A percentile compares a stretch with the other conserved stretches of the same genome.
These are phyloP conservation scores for Oscheius sp. DNA, from an alignment of 2,888 invertebrate species.

Conservation along the genomic window DNA sequence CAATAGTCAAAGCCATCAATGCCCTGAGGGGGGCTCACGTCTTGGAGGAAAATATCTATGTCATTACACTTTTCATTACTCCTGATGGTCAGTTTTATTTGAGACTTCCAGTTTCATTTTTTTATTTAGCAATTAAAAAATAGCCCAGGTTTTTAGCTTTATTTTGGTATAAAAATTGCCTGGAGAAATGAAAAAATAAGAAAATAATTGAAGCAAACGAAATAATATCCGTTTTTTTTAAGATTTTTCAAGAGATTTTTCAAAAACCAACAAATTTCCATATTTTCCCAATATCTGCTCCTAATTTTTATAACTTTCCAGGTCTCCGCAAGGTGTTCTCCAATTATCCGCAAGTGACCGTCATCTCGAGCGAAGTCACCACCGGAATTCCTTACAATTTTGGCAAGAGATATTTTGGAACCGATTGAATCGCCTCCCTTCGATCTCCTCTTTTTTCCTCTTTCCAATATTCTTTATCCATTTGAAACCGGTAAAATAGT, in stretches of 20 bases:
- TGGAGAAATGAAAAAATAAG: not conserved
- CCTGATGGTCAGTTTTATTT: conserved; percentile 76
- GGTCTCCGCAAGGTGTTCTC: conserved; percentile 67
- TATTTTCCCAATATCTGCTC: not conserved
- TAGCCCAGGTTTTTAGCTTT: not conserved
- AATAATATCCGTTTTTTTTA: not conserved
- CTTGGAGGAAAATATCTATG: conserved; percentile 90
- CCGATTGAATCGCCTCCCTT: conserved; percentile 80
- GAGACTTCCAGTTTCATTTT: no score
- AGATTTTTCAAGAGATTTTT: not conserved
- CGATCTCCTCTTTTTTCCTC: not conserved
- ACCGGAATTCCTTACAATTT: conserved; percentile 96
- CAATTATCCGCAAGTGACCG: conserved; percentile 81
- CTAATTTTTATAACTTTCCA: conserved; percentile 7
- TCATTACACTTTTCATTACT: conserved; percentile 97
- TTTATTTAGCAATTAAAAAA: no score
- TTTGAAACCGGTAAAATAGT: conserved; percentile 4
- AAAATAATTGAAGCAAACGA: not conserved
- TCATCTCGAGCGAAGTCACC: conserved; percentile 93
- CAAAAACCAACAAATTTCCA: not conserved
- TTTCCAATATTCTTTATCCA: not conserved
- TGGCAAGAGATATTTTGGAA: conserved; percentile 97
- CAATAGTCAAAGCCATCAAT: conserved; percentile 91
- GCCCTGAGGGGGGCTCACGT: conserved; percentile 94
- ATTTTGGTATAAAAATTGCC: not conserved